These are phyloP conservation scores for Embiotoca jacksoni DNA, from an alignment of 2,113 vertebrate species.

Conservation along the genomic window DNA sequence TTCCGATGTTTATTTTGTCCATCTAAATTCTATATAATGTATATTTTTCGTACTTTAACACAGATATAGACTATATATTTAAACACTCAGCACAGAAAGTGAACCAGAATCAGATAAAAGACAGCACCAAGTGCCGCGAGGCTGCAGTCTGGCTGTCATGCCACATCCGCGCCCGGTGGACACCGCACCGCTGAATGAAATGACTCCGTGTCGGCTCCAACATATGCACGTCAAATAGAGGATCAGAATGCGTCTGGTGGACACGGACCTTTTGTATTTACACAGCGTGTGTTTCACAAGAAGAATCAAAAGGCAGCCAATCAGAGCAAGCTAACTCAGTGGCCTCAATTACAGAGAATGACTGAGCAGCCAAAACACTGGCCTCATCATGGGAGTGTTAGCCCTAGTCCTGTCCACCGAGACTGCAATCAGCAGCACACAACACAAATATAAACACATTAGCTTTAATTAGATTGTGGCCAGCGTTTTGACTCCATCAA, in stretches of 20 bases:
- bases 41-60: neutral
- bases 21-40: neutral
- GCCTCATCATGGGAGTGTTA: conserved; percentile 59
- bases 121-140: conserved; percentile 40
- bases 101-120: conserved; percentile 30
- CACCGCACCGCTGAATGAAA: conserved; percentile 37
- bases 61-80: neutral
- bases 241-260: conserved; percentile 50
- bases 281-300: conserved; percentile 50
- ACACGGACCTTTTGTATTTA: conserved; percentile 40
- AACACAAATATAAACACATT: conserved; percentile 85
- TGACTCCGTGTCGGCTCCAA: conserved; percentile 51
- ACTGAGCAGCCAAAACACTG: conserved; percentile 69
- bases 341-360: conserved; percentile 65
- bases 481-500: conserved; percentile 79
- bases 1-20: neutral
- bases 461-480: conserved; percentile 82
- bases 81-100: conserved; percentile 6
- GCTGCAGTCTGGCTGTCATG: conserved; percentile 65
- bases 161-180: conserved; percentile 52
- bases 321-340: conserved; percentile 47
- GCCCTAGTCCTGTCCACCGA: conserved; percentile 66
- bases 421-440: conserved; percentile 78
- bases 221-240: conserved; percentile 57
- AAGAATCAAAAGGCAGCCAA: conserved; percentile 48